Percentiles rank a stretch among this genome's conserved stretches.
Conservation (phyloP, 2,888 invertebrate species). For the Hypselothyrea guttata region DNA sequence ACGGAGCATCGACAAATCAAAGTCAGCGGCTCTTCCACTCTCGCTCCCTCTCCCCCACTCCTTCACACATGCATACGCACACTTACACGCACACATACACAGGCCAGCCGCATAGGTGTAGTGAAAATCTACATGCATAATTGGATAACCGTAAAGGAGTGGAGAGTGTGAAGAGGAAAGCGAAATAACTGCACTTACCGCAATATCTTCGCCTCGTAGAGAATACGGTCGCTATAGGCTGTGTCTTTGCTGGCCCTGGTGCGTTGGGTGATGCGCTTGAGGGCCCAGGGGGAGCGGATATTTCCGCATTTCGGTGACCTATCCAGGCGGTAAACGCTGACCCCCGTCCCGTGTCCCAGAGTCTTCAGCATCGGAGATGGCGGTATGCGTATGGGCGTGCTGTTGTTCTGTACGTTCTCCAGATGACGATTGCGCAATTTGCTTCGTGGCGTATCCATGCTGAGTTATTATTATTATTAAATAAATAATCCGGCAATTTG, state of each 20-base stretch:
- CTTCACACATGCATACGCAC: slow-evolving; percentile 21
- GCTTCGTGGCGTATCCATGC: slow-evolving; percentile 75
- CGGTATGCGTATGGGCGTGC: slow-evolving; percentile 84
- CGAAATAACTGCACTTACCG: slow-evolving; percentile 80
- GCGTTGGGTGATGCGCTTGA: slow-evolving; percentile 87
- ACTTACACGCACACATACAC: slow-evolving; percentile 7
- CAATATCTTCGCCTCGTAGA: slow-evolving; percentile 88
- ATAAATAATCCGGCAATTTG: too few species aligned
- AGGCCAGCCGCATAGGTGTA: slow-evolving; percentile 11
- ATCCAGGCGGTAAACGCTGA: slow-evolving; percentile 89
- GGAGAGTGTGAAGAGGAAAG: slow-evolving; percentile 4
- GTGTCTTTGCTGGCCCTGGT: slow-evolving; percentile 54
- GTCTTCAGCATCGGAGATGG: slow-evolving; percentile 88
- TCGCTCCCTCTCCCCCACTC: too few species aligned
- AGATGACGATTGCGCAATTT: slow-evolving; percentile 67
- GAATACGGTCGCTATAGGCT: slow-evolving; percentile 84
- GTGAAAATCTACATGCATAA: slow-evolving; percentile 28
- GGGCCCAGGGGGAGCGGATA: slow-evolving; percentile 92
- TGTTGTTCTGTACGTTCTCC: slow-evolving; percentile 63
- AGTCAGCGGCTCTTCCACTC: too few species aligned
- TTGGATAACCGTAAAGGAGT: neutral
- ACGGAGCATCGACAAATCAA: slow-evolving; percentile 29
- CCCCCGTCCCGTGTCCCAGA: slow-evolving; percentile 91
- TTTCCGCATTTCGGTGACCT: slow-evolving; percentile 87
- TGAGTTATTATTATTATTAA: neutral